phyloP scores from a whole-genome alignment of 1,140 invertebrate species.

The Heliconius eleuchia region DNA sequence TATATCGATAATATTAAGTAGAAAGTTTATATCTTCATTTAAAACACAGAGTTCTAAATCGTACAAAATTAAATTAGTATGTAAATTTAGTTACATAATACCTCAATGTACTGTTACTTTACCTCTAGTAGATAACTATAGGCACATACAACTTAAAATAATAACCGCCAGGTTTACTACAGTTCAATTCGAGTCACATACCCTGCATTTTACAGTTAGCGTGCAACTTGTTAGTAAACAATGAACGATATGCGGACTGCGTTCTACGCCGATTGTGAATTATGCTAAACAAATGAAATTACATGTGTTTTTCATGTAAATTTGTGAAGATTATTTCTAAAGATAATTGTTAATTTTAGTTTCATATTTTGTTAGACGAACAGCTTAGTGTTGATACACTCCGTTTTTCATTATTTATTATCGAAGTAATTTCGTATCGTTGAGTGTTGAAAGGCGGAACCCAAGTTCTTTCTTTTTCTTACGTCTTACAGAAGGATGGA shows the following conservation, averaged over 20 bases:
- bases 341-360: no score
- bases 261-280: slow-evolving; percentile 6
- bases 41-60: not conserved
- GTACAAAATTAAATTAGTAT: not conserved
- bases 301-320: not conserved
- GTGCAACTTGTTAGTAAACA: slow-evolving; percentile 14
- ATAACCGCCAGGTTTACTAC: slow-evolving; percentile 5
- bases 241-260: not conserved
- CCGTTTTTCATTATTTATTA: no score
- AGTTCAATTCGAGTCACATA: not conserved
- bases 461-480: no score
- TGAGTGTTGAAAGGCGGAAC: no score
- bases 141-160: not conserved
- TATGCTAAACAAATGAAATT: slow-evolving; percentile 2
- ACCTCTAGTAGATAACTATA: not conserved
- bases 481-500: no score
- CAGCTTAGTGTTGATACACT: no score
- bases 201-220: slow-evolving; percentile 5
- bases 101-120: no score
- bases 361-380: no score
- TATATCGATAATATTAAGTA: not conserved
- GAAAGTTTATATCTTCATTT: not conserved
- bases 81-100: not conserved
- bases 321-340: not conserved
- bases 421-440: no score